Conservation (phyloP, 2,888 invertebrate species). For the Tenthredo mesomela region DNA sequence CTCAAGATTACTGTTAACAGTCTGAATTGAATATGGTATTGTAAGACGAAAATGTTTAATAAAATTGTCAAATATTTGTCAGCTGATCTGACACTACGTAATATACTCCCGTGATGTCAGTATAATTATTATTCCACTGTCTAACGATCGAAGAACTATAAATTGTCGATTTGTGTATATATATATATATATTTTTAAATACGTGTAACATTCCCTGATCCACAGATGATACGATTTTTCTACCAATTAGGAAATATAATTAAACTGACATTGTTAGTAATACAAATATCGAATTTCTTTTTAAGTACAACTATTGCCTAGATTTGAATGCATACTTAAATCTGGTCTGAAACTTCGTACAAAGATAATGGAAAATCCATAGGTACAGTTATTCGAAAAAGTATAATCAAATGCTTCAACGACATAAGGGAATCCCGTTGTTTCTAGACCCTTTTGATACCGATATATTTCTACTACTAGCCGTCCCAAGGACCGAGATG, state of each 20-base stretch:
- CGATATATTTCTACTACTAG: neutral
- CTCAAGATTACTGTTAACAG: neutral
- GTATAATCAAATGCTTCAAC: neutral
- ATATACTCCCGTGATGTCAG: neutral
- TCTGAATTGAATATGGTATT: neutral
- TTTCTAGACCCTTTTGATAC: neutral
- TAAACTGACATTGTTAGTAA: neutral
- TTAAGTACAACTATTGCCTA: slow-evolving; percentile 29
- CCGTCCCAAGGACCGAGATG: neutral
- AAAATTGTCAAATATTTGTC: slow-evolving; percentile 21
- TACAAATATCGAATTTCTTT: slow-evolving; percentile 11
- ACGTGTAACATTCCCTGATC: neutral
- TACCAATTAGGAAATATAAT: neutral
- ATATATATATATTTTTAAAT: neutral
- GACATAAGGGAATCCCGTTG: neutral
- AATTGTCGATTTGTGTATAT: neutral
- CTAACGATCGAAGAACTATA: neutral
- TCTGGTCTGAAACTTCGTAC: neutral
- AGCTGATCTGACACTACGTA: neutral
- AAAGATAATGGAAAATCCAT: slow-evolving; percentile 3
- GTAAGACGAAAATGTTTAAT: neutral
- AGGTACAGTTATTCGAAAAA: neutral
- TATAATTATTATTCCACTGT: neutral
- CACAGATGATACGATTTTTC: slow-evolving; percentile 12
- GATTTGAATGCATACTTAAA: neutral